phyloP scores from a whole-genome alignment of 2,797 vertebrate genomes.

The Enteromius paludinosus region DNA sequence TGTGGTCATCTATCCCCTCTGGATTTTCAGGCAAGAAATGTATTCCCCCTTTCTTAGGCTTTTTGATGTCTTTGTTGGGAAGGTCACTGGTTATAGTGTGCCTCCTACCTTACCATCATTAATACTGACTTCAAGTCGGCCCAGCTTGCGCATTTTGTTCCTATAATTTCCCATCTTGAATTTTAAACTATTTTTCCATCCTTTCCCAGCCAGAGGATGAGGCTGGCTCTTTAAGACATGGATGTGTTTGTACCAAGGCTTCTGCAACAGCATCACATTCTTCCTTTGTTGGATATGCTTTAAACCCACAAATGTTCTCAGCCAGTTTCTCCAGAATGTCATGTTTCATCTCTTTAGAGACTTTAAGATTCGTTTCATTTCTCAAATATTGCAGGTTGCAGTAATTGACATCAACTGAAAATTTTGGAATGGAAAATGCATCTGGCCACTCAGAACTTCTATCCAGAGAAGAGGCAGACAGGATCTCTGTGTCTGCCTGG shows the following conservation, averaged over 20 bases:
- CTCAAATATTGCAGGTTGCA: no score
- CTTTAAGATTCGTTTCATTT: constrained; percentile 49
- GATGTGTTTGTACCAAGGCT: constrained; percentile 50
- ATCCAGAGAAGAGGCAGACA: no score
- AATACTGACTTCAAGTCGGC: constrained; percentile 49
- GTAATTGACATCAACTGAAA: background rate
- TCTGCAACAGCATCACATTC: constrained; percentile 50
- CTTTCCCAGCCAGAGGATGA: constrained; percentile 40
- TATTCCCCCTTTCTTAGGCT: constrained; percentile 57
- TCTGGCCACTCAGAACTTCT: no score
- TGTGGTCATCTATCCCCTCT: constrained; percentile 45
- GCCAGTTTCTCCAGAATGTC: constrained; percentile 55
- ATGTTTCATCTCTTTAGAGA: constrained; percentile 61
- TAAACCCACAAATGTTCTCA: constrained; percentile 44
- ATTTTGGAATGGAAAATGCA: no score
- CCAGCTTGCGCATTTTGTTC: constrained; percentile 46
- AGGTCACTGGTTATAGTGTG: constrained; percentile 5
- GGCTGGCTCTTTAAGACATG: constrained; percentile 54
- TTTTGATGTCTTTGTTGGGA: constrained; percentile 55
- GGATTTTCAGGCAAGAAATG: constrained; percentile 39
- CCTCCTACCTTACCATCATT: constrained; percentile 54
- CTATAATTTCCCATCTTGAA: constrained; percentile 57
- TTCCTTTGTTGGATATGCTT: constrained; percentile 52
- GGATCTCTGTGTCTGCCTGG: no score
- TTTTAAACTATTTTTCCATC: constrained; percentile 56